Percentiles rank a stretch among this genome's conserved stretches.
Conservation (phyloP, 2,888 invertebrate species). For the Globia sparganii region DNA sequence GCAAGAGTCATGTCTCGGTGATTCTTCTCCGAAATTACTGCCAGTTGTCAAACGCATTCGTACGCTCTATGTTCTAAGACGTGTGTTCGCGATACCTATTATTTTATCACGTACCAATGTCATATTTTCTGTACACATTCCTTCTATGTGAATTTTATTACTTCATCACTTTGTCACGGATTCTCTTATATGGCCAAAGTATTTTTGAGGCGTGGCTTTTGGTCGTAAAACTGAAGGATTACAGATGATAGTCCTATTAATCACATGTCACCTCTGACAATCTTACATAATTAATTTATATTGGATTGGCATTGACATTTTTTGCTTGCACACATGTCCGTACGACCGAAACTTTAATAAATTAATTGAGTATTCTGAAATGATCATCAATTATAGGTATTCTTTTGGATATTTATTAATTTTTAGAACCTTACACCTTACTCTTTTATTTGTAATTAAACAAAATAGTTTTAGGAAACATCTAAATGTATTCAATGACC, state of each 20-base stretch:
- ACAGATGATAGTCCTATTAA: conserved; percentile 55
- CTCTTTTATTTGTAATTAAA: not conserved
- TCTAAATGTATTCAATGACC: not conserved
- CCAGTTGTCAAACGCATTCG: conserved; percentile 82
- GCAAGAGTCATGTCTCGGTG: conserved; percentile 76
- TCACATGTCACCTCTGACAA: conserved; percentile 25
- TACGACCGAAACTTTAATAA: not conserved
- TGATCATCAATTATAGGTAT: not conserved
- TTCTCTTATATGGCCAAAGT: conserved; percentile 54
- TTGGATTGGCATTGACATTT: not conserved
- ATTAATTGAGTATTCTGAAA: not conserved
- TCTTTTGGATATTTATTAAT: not conserved
- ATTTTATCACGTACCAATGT: conserved; percentile 82
- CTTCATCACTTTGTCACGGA: conserved; percentile 68
- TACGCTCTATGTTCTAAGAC: conserved; percentile 76
- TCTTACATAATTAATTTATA: conserved; percentile 30
- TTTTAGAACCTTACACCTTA: not conserved
- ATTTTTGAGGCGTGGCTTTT: conserved; percentile 47
- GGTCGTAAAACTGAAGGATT: conserved; percentile 55
- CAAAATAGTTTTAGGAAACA: not conserved
- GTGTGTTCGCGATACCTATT: conserved; percentile 76
- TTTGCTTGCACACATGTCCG: not conserved
- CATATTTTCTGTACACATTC: conserved; percentile 75
- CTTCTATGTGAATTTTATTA: conserved; percentile 71
- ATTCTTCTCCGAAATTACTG: conserved; percentile 81